A percentile compares a stretch with the other conserved stretches of the same genome.
phyloP scores from a whole-genome alignment of 2,888 invertebrate species.

The Polyommatus icarus region DNA sequence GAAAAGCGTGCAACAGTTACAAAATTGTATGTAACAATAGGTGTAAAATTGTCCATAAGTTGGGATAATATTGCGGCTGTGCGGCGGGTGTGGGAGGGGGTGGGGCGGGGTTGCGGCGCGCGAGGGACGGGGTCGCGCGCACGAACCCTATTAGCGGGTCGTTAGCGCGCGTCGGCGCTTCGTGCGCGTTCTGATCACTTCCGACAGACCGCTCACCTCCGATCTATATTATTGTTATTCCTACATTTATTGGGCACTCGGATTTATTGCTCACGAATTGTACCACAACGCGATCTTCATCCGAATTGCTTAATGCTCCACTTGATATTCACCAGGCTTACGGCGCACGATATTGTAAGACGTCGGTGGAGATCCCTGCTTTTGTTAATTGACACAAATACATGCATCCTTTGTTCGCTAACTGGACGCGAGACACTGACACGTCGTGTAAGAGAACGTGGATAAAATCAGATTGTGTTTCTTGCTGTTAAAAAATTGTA shows the following conservation, averaged over 20 bases:
- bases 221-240: constrained; percentile 43
- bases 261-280: constrained; percentile 44
- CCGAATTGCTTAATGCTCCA: constrained; percentile 32
- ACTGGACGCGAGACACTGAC: neutral
- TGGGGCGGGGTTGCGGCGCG: constrained; percentile 30
- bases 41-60: constrained; percentile 47
- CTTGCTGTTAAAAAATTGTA: neutral
- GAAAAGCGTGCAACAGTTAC: constrained; percentile 21
- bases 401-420: neutral
- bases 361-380: neutral
- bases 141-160: constrained; percentile 72
- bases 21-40: constrained; percentile 18
- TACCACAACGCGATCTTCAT: constrained; percentile 42
- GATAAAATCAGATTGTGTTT: neutral
- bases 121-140: constrained; percentile 65
- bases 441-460: neutral
- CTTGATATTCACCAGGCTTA: constrained; percentile 12
- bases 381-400: neutral
- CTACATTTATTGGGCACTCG: constrained; percentile 40
- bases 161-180: constrained; percentile 68
- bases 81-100: neutral
- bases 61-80: constrained; percentile 54
- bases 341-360: neutral
- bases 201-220: constrained; percentile 54
- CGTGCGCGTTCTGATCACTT: constrained; percentile 73